Evolutionary conservation across 2,113 vertebrate species (phyloP).

Genomic region (Tenebrosternarchus preto): DNA sequence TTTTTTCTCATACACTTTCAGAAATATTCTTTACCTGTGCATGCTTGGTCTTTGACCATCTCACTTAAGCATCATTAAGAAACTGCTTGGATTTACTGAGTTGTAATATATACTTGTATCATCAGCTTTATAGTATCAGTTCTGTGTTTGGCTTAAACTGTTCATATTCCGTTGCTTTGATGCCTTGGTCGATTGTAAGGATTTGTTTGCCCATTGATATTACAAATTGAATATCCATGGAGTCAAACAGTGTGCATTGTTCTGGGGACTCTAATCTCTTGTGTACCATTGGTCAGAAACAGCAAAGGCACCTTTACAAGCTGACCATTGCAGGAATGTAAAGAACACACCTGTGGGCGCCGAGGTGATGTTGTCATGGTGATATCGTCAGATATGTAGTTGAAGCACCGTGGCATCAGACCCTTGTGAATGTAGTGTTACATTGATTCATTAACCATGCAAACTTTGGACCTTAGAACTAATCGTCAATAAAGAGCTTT

Average conservation of each 20-base stretch:
- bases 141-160: constrained; percentile 3
- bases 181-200: constrained; percentile 28
- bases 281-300: neutral
- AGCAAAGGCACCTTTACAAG: neutral
- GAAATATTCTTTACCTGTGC: neutral
- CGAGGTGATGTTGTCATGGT: too few relatives aligned
- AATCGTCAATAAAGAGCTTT: neutral
- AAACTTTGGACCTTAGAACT: neutral
- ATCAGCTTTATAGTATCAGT: neutral
- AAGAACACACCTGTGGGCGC: neutral
- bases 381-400: too few relatives aligned
- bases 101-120: constrained; percentile 8
- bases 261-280: constrained; percentile 15
- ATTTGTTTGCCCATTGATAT: constrained; percentile 5
- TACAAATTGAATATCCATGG: constrained; percentile 24
- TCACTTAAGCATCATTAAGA: constrained; percentile 2
- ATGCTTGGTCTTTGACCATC: neutral
- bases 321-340: neutral
- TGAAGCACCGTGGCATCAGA: too few relatives aligned
- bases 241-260: constrained; percentile 9
- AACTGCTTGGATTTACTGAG: neutral
- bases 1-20: neutral
- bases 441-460: too few relatives aligned
- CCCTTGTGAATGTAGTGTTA: neutral
- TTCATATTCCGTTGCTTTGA: constrained; percentile 1